These are phyloP conservation scores for Lottia gigantea DNA, from an alignment of 2,888 invertebrate species.

Conservation along the genomic window DNA sequence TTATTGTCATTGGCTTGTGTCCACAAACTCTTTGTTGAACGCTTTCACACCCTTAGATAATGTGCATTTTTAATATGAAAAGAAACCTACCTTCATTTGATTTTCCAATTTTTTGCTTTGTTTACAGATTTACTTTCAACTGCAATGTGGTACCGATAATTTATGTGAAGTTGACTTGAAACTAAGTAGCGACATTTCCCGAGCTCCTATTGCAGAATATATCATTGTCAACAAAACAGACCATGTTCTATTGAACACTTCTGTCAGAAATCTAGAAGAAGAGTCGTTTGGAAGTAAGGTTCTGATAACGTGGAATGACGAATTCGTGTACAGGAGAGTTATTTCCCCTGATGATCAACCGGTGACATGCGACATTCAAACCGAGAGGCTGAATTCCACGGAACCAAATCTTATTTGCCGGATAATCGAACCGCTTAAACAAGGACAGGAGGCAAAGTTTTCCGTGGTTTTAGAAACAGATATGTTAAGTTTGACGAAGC, in stretches of 20 bases:
- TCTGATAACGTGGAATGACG: constrained; percentile 12
- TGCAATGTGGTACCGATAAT: constrained; percentile 12
- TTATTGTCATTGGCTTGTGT: too few relatives aligned
- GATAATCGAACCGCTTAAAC: neutral
- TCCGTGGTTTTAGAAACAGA: neutral
- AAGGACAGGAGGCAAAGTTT: neutral
- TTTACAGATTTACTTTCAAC: constrained; percentile 16
- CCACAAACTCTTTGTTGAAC: too few relatives aligned
- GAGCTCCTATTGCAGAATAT: neutral
- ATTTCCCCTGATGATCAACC: constrained; percentile 3
- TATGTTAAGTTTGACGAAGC: neutral
- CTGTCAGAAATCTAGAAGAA: constrained; percentile 9
- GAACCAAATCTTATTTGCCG: neutral
- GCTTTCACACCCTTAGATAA: too few relatives aligned
- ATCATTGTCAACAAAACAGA: constrained; percentile 15
- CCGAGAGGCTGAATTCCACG: neutral
- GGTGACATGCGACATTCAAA: constrained; percentile 4
- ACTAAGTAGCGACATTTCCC: neutral
- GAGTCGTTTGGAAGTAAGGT: constrained; percentile 12
- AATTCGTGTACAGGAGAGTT: neutral
- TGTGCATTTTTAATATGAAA: too few relatives aligned
- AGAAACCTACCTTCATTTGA: too few relatives aligned
- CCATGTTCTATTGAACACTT: neutral
- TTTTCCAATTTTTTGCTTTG: too few relatives aligned
- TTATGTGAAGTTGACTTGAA: constrained; percentile 13